Conservation (phyloP, 2,888 invertebrate species). For the Salticus scenicus region DNA sequence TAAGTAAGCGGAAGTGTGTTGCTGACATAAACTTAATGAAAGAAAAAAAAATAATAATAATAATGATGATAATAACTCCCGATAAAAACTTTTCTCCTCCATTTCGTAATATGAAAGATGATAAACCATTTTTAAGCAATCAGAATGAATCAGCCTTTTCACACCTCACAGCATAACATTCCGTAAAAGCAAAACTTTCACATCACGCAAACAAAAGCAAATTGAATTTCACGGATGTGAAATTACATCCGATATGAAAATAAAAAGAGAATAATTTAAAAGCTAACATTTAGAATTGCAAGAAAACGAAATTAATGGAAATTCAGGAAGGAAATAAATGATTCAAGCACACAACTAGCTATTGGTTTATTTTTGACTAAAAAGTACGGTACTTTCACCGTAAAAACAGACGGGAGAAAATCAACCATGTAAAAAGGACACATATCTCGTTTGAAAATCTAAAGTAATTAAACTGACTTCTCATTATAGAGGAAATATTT, state of each 20-base stretch:
- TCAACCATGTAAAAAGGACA: constrained; percentile 36
- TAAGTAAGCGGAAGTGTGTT: too few relatives aligned
- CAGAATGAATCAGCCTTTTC: neutral
- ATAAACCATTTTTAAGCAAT: neutral
- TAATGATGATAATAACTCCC: too few relatives aligned
- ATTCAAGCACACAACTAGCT: neutral
- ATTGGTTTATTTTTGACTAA: neutral
- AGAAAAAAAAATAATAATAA: too few relatives aligned
- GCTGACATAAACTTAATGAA: too few relatives aligned
- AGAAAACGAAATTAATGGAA: neutral
- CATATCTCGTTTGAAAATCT: constrained; percentile 52
- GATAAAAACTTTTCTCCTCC: too few relatives aligned
- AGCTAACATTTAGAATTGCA: neutral
- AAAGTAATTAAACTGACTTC: constrained; percentile 63
- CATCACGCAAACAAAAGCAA: neutral
- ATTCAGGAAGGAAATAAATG: neutral
- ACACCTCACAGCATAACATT: neutral
- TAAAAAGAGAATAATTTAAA: neutral
- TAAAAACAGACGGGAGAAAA: constrained; percentile 17
- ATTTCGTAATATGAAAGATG: neutral
- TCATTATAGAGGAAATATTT: constrained; percentile 61
- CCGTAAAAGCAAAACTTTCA: neutral
- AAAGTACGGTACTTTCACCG: neutral
- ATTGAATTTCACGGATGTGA: neutral
- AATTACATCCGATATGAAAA: neutral